Evolutionary conservation across 2,113 vertebrate genomes (phyloP), one percentile per base, ranked within the genome.

Genomic region (Gavia stellata): DNA sequence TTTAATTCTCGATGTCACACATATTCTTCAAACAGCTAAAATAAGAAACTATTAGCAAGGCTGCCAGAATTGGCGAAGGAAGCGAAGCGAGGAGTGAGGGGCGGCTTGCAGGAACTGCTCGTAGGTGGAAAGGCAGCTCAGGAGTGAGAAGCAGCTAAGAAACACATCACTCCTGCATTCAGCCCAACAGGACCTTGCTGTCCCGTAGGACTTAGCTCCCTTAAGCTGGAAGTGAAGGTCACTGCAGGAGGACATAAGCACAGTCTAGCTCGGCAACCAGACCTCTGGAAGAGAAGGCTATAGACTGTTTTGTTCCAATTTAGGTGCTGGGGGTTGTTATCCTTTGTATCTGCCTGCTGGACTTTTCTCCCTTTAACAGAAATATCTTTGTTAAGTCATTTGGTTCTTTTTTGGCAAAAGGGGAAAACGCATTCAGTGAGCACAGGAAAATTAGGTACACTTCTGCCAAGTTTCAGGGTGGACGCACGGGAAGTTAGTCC

Each of bases 101-200:
- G 4, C 0, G 2, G 81, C 58, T 42, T 5, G 25, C 42, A 18
- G 70, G 94, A 93, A 12, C 58, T 24, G 55, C 68, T 82, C 0
- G 2, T 47, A 49, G 73, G 36, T 70, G 77, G 68, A 50, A 89
- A 52, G 17, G 17, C 45, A 63, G 50, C 44, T 84, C 4, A 0
- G 8, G 73, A 47, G 68, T 6, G 38, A 75, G 44, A 31, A 82
- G 40, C 65, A 80, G 58, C 44, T 21, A 9, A 44, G 56, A 72
- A 47, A 55, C 29, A 9, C 61, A n/a, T 19, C 9, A 3, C 31
- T 45, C 11, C 3, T 1, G 15, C 0, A 0, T 13, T 36, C 59
- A 73, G 59, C 79, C 73, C 47, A 7, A 40, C 0, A 3, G 59
- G 15, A 59, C 29, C 29, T 55, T 1, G 0, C 26, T 38, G 52